phyloP scores from a whole-genome alignment of 2,113 vertebrate species.

The Peucedramus taeniatus region DNA sequence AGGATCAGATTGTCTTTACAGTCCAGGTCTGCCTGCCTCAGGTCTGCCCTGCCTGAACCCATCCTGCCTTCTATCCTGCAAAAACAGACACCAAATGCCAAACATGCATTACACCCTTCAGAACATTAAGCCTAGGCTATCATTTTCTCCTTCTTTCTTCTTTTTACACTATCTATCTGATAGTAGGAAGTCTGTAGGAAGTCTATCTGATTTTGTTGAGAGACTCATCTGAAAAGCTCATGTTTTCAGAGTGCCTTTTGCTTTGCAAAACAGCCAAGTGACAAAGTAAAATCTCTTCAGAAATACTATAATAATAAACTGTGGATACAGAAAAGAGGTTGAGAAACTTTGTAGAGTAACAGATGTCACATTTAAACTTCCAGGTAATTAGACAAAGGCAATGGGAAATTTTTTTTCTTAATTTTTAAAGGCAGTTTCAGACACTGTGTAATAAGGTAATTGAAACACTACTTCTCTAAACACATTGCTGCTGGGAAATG shows the following conservation, averaged over 20 bases:
- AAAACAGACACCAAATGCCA: not conserved
- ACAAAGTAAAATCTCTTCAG: not conserved
- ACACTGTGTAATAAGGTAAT: not conserved
- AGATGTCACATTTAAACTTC: not conserved
- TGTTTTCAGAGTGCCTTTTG: not conserved
- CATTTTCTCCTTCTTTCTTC: not conserved
- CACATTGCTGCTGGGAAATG: not conserved
- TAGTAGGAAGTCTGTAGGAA: no score
- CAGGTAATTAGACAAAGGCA: not conserved
- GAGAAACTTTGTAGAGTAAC: not conserved
- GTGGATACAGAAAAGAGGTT: not conserved
- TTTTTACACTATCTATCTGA: no score
- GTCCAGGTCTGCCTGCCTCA: not conserved
- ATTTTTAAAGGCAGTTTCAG: conserved; percentile 8
- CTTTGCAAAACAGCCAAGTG: not conserved
- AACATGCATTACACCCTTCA: not conserved
- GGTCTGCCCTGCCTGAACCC: not conserved
- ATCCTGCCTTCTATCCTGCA: not conserved
- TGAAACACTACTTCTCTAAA: not conserved
- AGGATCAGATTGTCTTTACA: not conserved
- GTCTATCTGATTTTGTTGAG: not conserved
- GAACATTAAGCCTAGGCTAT: not conserved
- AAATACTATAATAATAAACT: not conserved
- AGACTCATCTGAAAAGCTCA: not conserved
- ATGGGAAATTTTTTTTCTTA: not conserved